Evolutionary conservation across 2,888 invertebrate genomes (phyloP).

Genomic region (Aphelenchoides bicaudatus): DNA sequence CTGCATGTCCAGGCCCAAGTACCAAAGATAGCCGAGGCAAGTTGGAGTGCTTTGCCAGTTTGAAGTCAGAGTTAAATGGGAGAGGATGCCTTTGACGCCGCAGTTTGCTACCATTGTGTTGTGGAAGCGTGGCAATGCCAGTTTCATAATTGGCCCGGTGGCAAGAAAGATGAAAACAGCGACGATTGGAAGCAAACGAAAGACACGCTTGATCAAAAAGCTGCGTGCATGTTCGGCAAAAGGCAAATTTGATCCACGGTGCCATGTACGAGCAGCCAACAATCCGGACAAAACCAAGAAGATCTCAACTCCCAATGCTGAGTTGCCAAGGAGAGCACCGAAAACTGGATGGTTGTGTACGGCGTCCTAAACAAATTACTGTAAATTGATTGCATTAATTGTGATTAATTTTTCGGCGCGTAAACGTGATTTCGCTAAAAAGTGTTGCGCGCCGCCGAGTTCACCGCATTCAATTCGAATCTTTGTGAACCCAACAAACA

Average conservation of each 20-base stretch:
- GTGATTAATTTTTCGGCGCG: not conserved
- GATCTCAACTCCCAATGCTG: constrained; percentile 56
- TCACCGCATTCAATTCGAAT: too few species aligned
- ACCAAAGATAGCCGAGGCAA: constrained; percentile 58
- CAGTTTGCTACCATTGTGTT: constrained; percentile 52
- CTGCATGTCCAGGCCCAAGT: constrained; percentile 57
- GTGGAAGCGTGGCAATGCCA: constrained; percentile 43
- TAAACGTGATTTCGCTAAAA: constrained; percentile 41
- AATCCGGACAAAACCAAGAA: constrained; percentile 56
- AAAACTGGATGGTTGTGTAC: constrained; percentile 55
- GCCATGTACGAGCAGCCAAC: constrained; percentile 54
- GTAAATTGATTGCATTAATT: too few species aligned
- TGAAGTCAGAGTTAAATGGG: constrained; percentile 48
- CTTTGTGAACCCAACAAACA: too few species aligned
- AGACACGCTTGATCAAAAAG: constrained; percentile 44
- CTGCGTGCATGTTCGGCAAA: constrained; percentile 43
- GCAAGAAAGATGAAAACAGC: constrained; percentile 51
- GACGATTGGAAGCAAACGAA: constrained; percentile 52
- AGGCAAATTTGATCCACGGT: constrained; percentile 33
- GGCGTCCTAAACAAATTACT: constrained; percentile 35
- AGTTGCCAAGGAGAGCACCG: constrained; percentile 57
- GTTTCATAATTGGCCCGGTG: constrained; percentile 43
- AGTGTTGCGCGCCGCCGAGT: too few species aligned
- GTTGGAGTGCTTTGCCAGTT: constrained; percentile 55
- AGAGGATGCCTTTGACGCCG: constrained; percentile 40